A percentile compares a stretch with the other conserved stretches of the same genome.
Conservation (phyloP, 2,797 vertebrate species). For the Pseudochromis fuscus region DNA sequence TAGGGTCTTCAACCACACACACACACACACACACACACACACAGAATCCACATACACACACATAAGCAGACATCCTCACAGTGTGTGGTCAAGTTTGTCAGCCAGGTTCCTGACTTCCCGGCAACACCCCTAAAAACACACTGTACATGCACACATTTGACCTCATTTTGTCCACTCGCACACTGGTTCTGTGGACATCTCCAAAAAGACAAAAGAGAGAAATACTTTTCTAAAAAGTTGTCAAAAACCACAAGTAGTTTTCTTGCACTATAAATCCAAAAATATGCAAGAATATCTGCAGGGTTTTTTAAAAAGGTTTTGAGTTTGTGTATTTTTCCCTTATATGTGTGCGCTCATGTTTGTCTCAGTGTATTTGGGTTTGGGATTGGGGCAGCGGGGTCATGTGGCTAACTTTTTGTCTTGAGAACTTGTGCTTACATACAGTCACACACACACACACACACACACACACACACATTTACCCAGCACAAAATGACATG, state of each 20-base stretch:
- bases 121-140: conserved; percentile 25
- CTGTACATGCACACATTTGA: conserved; percentile 27
- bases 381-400: conserved; percentile 5
- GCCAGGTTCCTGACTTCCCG: conserved; percentile 64
- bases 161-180: conserved; percentile 59
- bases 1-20: conserved; percentile 34
- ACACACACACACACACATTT: conserved; percentile 39
- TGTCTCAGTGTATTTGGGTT: conserved; percentile 30
- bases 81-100: conserved; percentile 74
- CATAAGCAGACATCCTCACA: conserved; percentile 32
- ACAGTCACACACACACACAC: conserved; percentile 59
- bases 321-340: neutral
- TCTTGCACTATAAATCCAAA: neutral
- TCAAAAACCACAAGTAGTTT: neutral
- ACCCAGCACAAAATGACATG: conserved; percentile 62
- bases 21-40: conserved; percentile 13
- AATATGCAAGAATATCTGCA: no score
- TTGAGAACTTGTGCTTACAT: conserved; percentile 56
- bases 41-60: conserved; percentile 9
- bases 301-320: no score
- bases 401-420: conserved; percentile 55
- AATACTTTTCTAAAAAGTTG: neutral
- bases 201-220: neutral
- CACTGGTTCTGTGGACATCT: conserved; percentile 19
- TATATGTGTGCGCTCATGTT: neutral